Percentiles rank a stretch among this genome's conserved stretches.
phyloP scores from a whole-genome alignment of 2,888 invertebrate genomes.

The Oligia strigilis region DNA sequence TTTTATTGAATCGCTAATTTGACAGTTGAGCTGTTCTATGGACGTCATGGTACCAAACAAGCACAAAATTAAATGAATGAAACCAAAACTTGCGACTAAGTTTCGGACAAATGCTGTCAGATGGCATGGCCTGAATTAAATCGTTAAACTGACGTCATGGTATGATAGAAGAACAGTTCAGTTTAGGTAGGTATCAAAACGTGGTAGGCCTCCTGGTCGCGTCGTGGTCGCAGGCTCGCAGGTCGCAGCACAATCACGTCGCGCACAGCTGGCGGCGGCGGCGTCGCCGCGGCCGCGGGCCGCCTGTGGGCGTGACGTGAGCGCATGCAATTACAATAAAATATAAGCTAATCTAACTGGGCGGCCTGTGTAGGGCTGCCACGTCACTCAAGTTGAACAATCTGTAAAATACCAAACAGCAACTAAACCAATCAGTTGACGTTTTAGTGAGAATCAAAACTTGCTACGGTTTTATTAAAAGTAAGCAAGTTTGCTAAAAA shows the following conservation, averaged over 20 bases:
- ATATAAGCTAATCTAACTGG: constrained; percentile 33
- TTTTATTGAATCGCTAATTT: too few relatives aligned
- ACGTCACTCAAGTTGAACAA: not conserved
- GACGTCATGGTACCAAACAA: too few relatives aligned
- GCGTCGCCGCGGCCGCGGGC: too few relatives aligned
- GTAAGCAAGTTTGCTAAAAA: not conserved
- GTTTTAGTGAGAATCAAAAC: not conserved
- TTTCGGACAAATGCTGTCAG: too few relatives aligned
- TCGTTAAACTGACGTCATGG: too few relatives aligned
- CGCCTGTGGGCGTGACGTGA: constrained; percentile 10
- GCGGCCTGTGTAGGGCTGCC: constrained; percentile 12
- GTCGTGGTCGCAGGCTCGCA: not conserved
- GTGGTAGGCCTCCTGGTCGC: constrained; percentile 1
- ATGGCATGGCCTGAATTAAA: too few relatives aligned
- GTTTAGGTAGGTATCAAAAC: too few relatives aligned
- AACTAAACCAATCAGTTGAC: not conserved
- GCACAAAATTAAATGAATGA: too few relatives aligned
- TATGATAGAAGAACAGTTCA: too few relatives aligned
- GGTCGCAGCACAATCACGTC: constrained; percentile 2
- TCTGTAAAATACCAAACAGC: not conserved
- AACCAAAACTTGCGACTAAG: too few relatives aligned
- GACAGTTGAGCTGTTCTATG: too few relatives aligned
- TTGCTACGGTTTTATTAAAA: not conserved
- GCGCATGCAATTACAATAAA: constrained; percentile 39
- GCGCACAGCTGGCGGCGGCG: not conserved